Base-by-base conservation (phyloP, 2,113 vertebrate genomes). In the Chaetorhynchus papuensis region DNA sequence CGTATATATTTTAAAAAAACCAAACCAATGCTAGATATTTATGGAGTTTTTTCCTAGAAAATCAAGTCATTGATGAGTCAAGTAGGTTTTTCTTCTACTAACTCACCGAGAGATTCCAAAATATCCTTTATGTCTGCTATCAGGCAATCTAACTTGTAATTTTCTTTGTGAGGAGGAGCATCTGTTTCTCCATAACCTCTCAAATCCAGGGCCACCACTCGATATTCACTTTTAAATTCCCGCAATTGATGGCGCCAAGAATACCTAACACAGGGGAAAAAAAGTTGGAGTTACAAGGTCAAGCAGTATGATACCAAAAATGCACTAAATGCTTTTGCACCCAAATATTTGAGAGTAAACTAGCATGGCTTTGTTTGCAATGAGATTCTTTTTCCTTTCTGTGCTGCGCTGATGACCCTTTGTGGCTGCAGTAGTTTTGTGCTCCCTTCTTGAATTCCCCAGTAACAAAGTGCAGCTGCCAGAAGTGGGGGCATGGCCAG, bases 171-270 rank as follows among this genome's bases (percentile, higher is more conserved):
- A 63, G 97, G 90, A 41, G 99, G 99, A 87, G 99, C 96, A 98
- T 99, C 99, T 22, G 99, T 99, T 97, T 99, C 99, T 74, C 99
- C 99, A 50, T 99, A 99, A 83, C 99, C 99, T 94, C 99, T 98
- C 98, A 99, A 98, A 97, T 99, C 99, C 93, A 99, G 95, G 16
- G 99, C 99, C 89, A 99, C 99, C 95, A 99, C 99, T 79, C 99
- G 99, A 97, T 99, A 99, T 94, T 99, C 99, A 70, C 99, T 99
- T 98, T 99, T 99, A 94, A 99, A 99, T 98, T 99, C 99, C 15
- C 99, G 98, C 89, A 99, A 94, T 35, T 99, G 99, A 98, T 99
- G 98, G 61, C 99, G 99, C 99, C 99, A 99, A 33, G 99, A 99
- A 95, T 99, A 99, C 99, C 99, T 99, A 93, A 61, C 54, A 83